Conservation (phyloP, 2,888 invertebrate genomes). For the Drosophila gaucha region DNA sequence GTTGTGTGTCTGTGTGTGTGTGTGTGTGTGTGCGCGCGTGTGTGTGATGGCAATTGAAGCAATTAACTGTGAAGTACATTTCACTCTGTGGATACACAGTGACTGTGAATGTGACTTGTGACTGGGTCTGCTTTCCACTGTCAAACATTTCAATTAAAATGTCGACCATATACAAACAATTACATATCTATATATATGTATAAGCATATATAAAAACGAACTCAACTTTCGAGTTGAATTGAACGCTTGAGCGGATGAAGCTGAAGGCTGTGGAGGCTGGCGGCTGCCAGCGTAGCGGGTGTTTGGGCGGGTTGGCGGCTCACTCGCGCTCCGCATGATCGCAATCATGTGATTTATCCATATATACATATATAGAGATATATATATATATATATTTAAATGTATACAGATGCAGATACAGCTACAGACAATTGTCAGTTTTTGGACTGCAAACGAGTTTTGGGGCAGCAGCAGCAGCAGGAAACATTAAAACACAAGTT, state of each 20-base stretch:
- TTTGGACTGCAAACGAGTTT: conserved; percentile 54
- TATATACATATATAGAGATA: conserved; percentile 1
- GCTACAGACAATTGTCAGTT: conserved; percentile 24
- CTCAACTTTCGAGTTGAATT: conserved; percentile 58
- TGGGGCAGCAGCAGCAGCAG: conserved; percentile 30
- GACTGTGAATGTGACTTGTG: conserved; percentile 33
- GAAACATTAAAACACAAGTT: conserved; percentile 36
- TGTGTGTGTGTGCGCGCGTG: conserved; percentile 26
- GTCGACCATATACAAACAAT: conserved; percentile 31
- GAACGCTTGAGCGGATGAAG: conserved; percentile 42
- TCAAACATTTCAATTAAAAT: conserved; percentile 77
- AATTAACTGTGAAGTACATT: conserved; percentile 76
- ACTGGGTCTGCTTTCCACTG: conserved; percentile 36
- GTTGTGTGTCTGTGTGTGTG: conserved; percentile 28
- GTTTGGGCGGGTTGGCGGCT: conserved; percentile 5
- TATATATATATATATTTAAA: neutral
- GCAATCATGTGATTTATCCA: conserved; percentile 69
- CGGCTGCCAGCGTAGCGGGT: conserved; percentile 3
- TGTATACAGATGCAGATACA: neutral
- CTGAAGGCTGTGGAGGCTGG: conserved; percentile 1
- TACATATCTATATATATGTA: conserved; percentile 18
- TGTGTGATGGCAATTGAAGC: conserved; percentile 64
- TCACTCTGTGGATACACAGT: conserved; percentile 34
- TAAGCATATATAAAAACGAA: conserved; percentile 12
- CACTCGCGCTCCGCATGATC: conserved; percentile 68